phyloP scores from a whole-genome alignment of 1,140 invertebrate genomes.

The Drosophila lini region DNA sequence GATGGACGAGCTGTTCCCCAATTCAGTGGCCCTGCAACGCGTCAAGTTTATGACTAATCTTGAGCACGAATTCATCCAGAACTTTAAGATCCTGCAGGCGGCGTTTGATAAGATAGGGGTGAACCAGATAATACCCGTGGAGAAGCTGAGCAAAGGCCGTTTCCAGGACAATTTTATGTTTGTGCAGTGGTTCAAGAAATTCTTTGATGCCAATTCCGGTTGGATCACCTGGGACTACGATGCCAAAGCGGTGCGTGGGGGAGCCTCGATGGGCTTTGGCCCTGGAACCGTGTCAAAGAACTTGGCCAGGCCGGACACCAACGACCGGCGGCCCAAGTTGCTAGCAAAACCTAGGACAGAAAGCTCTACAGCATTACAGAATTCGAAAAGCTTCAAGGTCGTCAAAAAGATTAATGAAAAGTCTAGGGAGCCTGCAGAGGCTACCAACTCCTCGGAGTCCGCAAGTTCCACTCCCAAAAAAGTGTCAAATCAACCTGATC shows the following conservation, averaged over 20 bases:
- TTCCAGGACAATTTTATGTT: slow-evolving; percentile 99
- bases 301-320: too few species aligned
- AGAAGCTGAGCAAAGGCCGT: slow-evolving; percentile 97
- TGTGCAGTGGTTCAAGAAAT: slow-evolving; percentile 99
- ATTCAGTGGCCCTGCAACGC: slow-evolving; percentile 95
- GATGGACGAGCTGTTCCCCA: slow-evolving; percentile 99
- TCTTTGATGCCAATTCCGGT: slow-evolving; percentile 10
- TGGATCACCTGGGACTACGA: not conserved
- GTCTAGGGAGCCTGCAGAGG: too few species aligned
- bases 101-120: slow-evolving; percentile 98
- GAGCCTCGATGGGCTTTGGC: not conserved
- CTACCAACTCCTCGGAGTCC: too few species aligned
- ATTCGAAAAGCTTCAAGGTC: too few species aligned
- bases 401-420: too few species aligned
- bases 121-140: slow-evolving; percentile 99
- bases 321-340: not conserved
- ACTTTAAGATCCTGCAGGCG: slow-evolving; percentile 99
- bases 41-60: slow-evolving; percentile 99
- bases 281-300: too few species aligned
- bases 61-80: slow-evolving; percentile 99
- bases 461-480: not conserved
- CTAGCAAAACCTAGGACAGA: not conserved
- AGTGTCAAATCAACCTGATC: too few species aligned
- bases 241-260: not conserved
- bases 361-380: too few species aligned